A percentile compares a stretch with the other conserved stretches of the same genome.
These are phyloP conservation scores for Hydrotaea diabolus DNA, from an alignment of 2,888 invertebrate species.

Conservation along the genomic window DNA sequence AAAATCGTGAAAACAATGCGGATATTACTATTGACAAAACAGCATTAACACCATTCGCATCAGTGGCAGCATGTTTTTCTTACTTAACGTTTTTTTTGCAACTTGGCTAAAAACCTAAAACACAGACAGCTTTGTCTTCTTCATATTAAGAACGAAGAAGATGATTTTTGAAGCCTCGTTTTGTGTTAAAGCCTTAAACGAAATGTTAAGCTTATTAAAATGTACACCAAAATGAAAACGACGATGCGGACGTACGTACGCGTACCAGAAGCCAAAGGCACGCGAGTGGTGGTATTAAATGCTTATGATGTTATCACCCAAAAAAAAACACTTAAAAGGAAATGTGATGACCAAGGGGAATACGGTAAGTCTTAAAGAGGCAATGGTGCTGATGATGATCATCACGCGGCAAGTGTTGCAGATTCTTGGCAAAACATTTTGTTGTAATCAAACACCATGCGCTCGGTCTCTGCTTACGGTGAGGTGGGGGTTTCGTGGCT, in stretches of 20 bases:
- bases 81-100: neutral
- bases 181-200: slow-evolving; percentile 28
- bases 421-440: slow-evolving; percentile 63
- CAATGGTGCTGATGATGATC: neutral
- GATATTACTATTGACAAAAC: neutral
- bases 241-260: too few species aligned
- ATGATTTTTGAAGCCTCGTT: neutral
- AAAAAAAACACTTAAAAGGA: neutral
- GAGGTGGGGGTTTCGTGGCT: neutral
- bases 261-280: slow-evolving; percentile 44
- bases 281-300: slow-evolving; percentile 61
- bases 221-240: slow-evolving; percentile 34
- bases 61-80: neutral
- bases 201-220: slow-evolving; percentile 66
- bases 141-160: neutral
- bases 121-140: neutral
- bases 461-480: neutral
- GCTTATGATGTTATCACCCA: slow-evolving; percentile 61
- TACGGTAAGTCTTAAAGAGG: neutral
- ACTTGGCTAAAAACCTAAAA: neutral
- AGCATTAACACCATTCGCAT: neutral
- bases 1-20: slow-evolving; percentile 36
- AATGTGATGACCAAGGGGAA: slow-evolving; percentile 5
- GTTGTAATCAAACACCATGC: slow-evolving; percentile 66
- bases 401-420: slow-evolving; percentile 56